Conservation (phyloP, 2,113 vertebrate species). For the Lathamus discolor region DNA sequence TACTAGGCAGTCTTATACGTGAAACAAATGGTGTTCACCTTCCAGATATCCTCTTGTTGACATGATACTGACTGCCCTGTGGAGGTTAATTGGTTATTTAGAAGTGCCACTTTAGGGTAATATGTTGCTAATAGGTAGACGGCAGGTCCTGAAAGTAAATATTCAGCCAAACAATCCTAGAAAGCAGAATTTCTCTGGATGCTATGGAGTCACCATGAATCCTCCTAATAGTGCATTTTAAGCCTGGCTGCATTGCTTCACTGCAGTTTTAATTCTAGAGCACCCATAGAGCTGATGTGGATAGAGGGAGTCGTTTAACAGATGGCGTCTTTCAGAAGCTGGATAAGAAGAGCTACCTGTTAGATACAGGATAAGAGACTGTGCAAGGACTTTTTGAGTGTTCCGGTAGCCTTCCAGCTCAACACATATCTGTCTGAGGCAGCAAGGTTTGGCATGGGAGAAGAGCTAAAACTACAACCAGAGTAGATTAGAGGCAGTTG, state of each 20-base stretch:
- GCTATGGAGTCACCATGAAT: neutral
- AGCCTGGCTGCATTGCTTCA: neutral
- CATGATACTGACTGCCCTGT: neutral
- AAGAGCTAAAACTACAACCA: neutral
- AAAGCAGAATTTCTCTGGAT: neutral
- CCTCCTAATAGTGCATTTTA: constrained; percentile 9
- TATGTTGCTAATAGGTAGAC: neutral
- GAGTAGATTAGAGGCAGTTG: neutral
- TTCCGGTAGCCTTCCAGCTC: neutral
- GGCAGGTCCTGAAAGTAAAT: neutral
- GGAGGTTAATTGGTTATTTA: neutral
- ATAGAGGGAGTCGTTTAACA: constrained; percentile 44
- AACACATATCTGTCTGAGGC: neutral
- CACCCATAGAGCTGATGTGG: constrained; percentile 35
- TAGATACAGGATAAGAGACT: neutral
- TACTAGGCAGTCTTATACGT: neutral
- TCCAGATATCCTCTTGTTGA: constrained; percentile 2
- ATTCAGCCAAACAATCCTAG: neutral
- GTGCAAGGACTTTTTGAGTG: neutral
- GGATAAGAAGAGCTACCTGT: neutral
- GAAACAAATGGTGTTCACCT: constrained; percentile 11
- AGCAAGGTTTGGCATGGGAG: neutral
- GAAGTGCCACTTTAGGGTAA: neutral
- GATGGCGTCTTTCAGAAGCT: constrained; percentile 29
- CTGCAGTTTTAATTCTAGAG: neutral